Evolutionary conservation across 1,140 invertebrate genomes (phyloP).

Genomic region (Amphibalanus amphitrite): DNA sequence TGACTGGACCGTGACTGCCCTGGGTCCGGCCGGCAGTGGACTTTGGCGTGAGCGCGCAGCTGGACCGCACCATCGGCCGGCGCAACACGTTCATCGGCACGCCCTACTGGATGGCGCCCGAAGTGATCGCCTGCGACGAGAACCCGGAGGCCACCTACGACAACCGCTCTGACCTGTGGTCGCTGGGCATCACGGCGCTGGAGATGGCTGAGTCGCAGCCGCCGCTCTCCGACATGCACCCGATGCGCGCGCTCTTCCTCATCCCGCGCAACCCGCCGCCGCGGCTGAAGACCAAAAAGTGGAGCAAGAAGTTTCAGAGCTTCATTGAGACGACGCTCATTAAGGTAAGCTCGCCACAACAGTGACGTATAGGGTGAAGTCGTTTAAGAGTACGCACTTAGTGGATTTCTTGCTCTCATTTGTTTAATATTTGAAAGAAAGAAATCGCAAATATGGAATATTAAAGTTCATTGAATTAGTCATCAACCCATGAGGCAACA

Average conservation of each 20-base stretch:
- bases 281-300: conserved; percentile 93
- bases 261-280: conserved; percentile 96
- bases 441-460: too few species aligned
- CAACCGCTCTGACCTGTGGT: conserved; percentile 97
- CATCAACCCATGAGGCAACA: too few species aligned
- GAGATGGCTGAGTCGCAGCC: conserved; percentile 99
- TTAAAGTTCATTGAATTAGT: too few species aligned
- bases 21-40: conserved; percentile 48
- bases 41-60: conserved; percentile 97
- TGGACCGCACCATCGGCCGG: conserved; percentile 95
- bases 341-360: conserved; percentile 32
- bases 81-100: too few species aligned
- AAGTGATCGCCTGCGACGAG: conserved; percentile 99
- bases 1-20: background rate
- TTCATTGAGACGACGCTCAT: conserved; percentile 44
- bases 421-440: too few species aligned
- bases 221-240: conserved; percentile 95
- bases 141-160: conserved; percentile 99
- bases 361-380: too few species aligned
- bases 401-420: too few species aligned
- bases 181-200: conserved; percentile 91
- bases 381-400: too few species aligned
- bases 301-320: conserved; percentile 89
- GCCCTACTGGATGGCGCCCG: too few species aligned
- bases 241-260: conserved; percentile 95